Conservation (phyloP, 2,888 invertebrate species). For the Amiota mariae region DNA sequence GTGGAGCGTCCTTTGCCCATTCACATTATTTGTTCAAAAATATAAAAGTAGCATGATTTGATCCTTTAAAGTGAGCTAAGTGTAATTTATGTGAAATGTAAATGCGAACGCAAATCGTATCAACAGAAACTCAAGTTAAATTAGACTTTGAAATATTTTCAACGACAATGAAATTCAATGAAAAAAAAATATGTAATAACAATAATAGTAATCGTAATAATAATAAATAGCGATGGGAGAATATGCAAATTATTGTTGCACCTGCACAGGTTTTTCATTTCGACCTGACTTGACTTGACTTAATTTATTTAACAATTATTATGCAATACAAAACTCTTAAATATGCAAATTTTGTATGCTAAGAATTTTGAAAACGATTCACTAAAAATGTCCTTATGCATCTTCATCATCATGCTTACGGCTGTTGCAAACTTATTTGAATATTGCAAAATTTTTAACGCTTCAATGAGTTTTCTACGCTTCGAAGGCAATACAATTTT, state of each 20-base stretch:
- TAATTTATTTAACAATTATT: not conserved
- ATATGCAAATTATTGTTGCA: not conserved
- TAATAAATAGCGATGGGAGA: not conserved
- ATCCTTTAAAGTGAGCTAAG: slow-evolving; percentile 19
- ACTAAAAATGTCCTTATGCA: too few relatives aligned
- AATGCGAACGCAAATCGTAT: too few relatives aligned
- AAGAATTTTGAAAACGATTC: too few relatives aligned
- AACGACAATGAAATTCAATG: not conserved
- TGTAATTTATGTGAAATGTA: slow-evolving; percentile 6
- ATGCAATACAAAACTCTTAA: not conserved
- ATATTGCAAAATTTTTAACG: slow-evolving; percentile 5
- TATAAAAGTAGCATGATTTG: slow-evolving; percentile 13
- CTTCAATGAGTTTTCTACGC: not conserved
- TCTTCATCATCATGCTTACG: too few relatives aligned
- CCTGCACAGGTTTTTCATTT: not conserved
- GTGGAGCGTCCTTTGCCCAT: too few relatives aligned
- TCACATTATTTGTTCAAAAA: too few relatives aligned
- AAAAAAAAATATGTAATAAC: not conserved
- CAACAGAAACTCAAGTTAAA: not conserved
- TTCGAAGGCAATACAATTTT: not conserved
- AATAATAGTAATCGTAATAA: not conserved
- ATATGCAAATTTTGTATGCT: not conserved
- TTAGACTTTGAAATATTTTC: slow-evolving; percentile 17
- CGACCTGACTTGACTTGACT: not conserved
- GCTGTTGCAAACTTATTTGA: not conserved